Conservation (phyloP, 2,797 vertebrate species). For the Bradypodion pumilum region DNA sequence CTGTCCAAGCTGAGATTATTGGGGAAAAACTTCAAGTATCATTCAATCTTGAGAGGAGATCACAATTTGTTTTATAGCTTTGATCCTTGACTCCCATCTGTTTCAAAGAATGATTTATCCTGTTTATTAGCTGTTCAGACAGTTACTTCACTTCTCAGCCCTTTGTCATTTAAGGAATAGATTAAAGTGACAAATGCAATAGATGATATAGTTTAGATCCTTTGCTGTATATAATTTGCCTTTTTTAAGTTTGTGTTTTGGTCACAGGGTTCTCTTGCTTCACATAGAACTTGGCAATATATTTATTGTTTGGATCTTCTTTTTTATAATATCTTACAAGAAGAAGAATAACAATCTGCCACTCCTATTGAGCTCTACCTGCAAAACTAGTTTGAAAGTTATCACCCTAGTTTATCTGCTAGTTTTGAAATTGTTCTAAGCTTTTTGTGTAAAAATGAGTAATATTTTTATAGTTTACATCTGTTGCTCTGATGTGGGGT, state of each 20-base stretch:
- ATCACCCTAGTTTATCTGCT: too few species aligned
- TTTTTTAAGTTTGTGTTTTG: neutral
- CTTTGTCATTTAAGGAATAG: constrained; percentile 10
- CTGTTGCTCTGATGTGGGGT: neutral
- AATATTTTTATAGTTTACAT: neutral
- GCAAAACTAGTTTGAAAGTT: neutral
- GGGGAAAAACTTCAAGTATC: neutral
- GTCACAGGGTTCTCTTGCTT: neutral
- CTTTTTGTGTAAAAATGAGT: neutral
- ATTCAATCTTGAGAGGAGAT: neutral
- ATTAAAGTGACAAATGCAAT: constrained; percentile 27
- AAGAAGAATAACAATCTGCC: neutral
- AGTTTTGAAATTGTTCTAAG: neutral
- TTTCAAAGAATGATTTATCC: neutral
- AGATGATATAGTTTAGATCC: constrained; percentile 4
- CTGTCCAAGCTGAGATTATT: constrained; percentile 11
- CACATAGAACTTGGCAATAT: neutral
- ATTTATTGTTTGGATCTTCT: neutral
- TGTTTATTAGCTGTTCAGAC: constrained; percentile 28
- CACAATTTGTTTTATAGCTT: constrained; percentile 18
- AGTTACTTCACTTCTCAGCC: neutral
- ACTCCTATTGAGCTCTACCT: neutral
- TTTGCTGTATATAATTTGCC: neutral
- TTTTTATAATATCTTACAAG: neutral
- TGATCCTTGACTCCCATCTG: constrained; percentile 12